Conservation (phyloP, 30 jellyfish, hydroid and myxozoan genomes). For the Turritopsis dohrnii region DNA sequence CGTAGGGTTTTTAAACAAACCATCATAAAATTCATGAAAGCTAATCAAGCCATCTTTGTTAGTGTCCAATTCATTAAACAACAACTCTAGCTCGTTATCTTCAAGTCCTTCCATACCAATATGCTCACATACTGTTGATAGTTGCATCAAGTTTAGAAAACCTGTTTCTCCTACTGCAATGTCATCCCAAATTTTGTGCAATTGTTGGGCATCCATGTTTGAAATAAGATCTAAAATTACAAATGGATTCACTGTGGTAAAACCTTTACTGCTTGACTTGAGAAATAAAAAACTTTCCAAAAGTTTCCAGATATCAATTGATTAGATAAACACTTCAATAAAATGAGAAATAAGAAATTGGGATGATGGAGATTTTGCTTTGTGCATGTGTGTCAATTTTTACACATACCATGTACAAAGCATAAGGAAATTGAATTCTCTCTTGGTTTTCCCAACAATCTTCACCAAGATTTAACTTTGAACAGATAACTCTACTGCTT, state of each 20-base stretch:
- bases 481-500: not conserved
- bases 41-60: slow-evolving; percentile 85
- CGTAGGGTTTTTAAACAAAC: slow-evolving; percentile 57
- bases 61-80: slow-evolving; percentile 74
- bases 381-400: no score
- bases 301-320: no score
- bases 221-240: not conserved
- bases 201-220: slow-evolving; percentile 38
- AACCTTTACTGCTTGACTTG: no score
- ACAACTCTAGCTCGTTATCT: slow-evolving; percentile 76
- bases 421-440: no score
- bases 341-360: no score
- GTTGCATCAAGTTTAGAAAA: slow-evolving; percentile 60
- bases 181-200: slow-evolving; percentile 80
- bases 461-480: not conserved
- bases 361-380: no score
- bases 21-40: slow-evolving; percentile 76
- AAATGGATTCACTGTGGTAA: not conserved
- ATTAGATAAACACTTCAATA: no score
- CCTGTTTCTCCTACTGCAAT: slow-evolving; percentile 94
- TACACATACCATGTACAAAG: no score
- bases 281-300: no score
- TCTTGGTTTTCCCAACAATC: no score
- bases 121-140: slow-evolving; percentile 86
- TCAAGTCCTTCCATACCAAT: slow-evolving; percentile 85